Conservation (phyloP, 2,888 invertebrate genomes). For the Bhutanitis thaidina region DNA sequence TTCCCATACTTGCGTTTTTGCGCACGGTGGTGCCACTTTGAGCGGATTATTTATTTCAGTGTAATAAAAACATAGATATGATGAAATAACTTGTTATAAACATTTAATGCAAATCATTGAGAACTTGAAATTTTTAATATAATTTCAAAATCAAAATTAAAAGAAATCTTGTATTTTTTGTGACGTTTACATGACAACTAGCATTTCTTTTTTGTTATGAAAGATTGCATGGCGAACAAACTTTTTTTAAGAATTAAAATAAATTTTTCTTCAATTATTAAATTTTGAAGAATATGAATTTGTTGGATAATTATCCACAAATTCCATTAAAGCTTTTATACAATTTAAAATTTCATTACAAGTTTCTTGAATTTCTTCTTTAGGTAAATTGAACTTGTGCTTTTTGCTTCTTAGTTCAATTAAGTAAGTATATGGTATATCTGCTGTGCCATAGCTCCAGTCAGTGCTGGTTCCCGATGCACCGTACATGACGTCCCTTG, state of each 20-base stretch:
- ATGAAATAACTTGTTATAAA: background rate
- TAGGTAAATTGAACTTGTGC: conserved; percentile 57
- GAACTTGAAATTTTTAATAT: conserved; percentile 9
- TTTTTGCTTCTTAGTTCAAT: conserved; percentile 61
- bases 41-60: conserved; percentile 16
- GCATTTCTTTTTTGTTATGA: background rate
- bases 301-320: conserved; percentile 43
- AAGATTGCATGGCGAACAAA: background rate
- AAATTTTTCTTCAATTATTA: background rate
- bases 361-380: conserved; percentile 59
- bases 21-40: conserved; percentile 55
- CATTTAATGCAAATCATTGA: background rate
- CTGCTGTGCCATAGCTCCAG: conserved; percentile 55
- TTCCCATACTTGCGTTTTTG: conserved; percentile 62
- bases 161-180: conserved; percentile 18
- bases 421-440: conserved; percentile 64
- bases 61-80: conserved; percentile 11
- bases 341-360: conserved; percentile 54
- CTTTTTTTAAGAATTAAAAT: background rate
- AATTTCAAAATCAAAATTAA: conserved; percentile 5
- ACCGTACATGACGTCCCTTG: conserved; percentile 64
- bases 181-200: conserved; percentile 12
- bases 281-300: background rate
- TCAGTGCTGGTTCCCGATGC: conserved; percentile 67
- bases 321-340: conserved; percentile 58